These are phyloP conservation scores for Sphaerophoria taeniata DNA, from an alignment of 2,888 invertebrate genomes.

Conservation along the genomic window DNA sequence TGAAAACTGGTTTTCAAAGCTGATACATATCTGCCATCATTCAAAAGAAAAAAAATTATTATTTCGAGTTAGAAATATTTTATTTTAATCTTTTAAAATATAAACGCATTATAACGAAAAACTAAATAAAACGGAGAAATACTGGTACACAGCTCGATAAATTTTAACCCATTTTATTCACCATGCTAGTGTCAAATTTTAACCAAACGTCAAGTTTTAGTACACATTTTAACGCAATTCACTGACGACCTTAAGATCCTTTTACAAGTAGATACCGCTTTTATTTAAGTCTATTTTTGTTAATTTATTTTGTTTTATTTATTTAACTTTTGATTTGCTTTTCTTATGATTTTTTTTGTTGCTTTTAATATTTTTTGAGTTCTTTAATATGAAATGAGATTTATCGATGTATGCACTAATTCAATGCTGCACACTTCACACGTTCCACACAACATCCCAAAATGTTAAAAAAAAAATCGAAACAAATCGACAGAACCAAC, in stretches of 20 bases:
- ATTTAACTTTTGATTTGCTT: background rate
- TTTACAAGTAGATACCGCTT: background rate
- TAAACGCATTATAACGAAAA: too few relatives aligned
- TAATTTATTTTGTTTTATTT: background rate
- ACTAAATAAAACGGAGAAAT: too few relatives aligned
- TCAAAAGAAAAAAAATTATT: too few relatives aligned
- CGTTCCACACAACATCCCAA: background rate
- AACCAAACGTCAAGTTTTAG: background rate
- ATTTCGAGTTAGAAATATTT: too few relatives aligned
- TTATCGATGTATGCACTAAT: background rate
- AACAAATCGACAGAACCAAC: background rate
- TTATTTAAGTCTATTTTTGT: background rate
- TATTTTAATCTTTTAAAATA: too few relatives aligned
- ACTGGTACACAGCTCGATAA: too few relatives aligned
- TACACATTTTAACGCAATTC: background rate
- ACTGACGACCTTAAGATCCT: background rate
- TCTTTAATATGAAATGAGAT: background rate
- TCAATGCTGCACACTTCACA: conserved; percentile 15
- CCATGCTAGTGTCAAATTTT: too few relatives aligned
- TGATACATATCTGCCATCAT: too few relatives aligned
- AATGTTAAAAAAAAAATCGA: background rate
- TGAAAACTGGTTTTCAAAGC: too few relatives aligned
- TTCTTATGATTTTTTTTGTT: background rate
- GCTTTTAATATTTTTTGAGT: background rate
- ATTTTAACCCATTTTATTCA: too few relatives aligned